Conservation (phyloP, 2,888 invertebrate species). For the Xestia c-nigrum region DNA sequence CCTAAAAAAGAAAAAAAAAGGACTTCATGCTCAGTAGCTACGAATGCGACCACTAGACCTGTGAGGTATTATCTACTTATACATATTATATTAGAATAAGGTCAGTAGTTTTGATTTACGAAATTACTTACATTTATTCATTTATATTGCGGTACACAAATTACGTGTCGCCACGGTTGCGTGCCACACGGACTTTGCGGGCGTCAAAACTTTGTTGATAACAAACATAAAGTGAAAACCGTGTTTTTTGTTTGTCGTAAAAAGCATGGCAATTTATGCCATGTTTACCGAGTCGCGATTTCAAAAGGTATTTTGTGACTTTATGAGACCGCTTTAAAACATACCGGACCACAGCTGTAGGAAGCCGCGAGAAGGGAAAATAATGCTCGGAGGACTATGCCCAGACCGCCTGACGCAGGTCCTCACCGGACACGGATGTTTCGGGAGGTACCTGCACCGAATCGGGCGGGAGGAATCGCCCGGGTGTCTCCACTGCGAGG, state of each 20-base stretch:
- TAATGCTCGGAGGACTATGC: too few relatives aligned
- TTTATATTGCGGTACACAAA: constrained; percentile 35
- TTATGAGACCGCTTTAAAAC: neutral
- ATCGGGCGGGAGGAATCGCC: too few relatives aligned
- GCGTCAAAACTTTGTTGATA: constrained; percentile 38
- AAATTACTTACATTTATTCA: constrained; percentile 27
- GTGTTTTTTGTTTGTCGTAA: constrained; percentile 3
- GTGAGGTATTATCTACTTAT: too few relatives aligned
- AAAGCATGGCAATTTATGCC: neutral
- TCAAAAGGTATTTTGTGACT: neutral
- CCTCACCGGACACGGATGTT: too few relatives aligned
- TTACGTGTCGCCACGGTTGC: constrained; percentile 44
- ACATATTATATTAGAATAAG: neutral
- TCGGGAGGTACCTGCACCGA: too few relatives aligned
- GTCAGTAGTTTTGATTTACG: constrained; percentile 13
- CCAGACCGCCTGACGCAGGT: too few relatives aligned
- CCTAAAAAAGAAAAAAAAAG: too few relatives aligned
- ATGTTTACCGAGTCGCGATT: neutral
- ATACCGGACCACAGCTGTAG: neutral
- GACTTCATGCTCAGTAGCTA: too few relatives aligned
- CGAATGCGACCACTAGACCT: too few relatives aligned
- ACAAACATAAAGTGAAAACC: constrained; percentile 18
- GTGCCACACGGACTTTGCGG: constrained; percentile 50
- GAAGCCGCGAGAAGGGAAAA: too few relatives aligned
- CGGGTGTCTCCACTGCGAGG: too few relatives aligned